Conservation (phyloP, 2,797 vertebrate species). For the Acanthopagrus latus region DNA sequence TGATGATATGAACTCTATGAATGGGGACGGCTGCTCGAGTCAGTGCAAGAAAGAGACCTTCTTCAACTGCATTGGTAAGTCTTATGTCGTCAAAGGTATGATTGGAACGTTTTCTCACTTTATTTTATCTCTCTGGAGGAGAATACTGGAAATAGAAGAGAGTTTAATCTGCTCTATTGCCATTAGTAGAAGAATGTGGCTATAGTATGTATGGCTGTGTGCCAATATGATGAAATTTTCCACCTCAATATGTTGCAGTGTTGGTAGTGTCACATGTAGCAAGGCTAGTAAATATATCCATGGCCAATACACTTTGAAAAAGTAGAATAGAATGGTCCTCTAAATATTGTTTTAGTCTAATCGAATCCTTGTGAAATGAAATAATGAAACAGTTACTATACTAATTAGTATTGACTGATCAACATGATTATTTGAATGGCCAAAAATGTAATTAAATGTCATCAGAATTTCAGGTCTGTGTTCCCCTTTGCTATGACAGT, state of each 20-base stretch:
- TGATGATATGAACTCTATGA: constrained; percentile 95
- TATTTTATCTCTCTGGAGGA: not conserved
- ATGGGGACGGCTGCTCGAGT: constrained; percentile 95
- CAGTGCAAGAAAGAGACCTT: constrained; percentile 94
- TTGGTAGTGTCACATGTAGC: not conserved
- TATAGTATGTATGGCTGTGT: not conserved
- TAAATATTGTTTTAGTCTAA: not conserved
- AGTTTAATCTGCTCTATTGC: not conserved
- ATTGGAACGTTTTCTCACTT: not conserved
- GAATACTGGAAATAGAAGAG: not conserved
- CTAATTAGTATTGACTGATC: not conserved
- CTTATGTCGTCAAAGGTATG: not conserved
- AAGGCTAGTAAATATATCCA: not conserved
- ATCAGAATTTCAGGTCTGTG: not conserved
- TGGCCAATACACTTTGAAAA: not conserved
- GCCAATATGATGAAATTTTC: not conserved
- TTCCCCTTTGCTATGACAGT: not conserved
- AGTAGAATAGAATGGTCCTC: not conserved
- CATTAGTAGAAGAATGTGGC: constrained; percentile 2
- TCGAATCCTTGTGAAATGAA: not conserved
- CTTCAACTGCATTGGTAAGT: constrained; percentile 97
- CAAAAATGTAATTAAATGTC: not conserved
- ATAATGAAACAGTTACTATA: too few species aligned
- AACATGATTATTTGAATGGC: not conserved
- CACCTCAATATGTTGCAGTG: too few species aligned